phyloP scores from a whole-genome alignment of 2,888 invertebrate species.

The Pelosia muscerda region DNA sequence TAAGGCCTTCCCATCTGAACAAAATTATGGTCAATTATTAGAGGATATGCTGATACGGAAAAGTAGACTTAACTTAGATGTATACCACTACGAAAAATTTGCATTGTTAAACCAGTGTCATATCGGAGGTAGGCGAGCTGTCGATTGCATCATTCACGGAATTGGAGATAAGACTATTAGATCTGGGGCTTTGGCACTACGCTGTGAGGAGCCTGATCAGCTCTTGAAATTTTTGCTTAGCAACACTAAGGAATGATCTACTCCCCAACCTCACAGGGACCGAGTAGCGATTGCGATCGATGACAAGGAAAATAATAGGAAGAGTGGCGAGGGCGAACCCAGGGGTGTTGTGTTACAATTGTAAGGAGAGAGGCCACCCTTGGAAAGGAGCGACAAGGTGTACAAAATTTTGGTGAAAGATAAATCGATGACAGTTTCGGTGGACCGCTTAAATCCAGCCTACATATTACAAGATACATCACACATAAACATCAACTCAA shows the following conservation, averaged over 20 bases:
- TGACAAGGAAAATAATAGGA: not conserved
- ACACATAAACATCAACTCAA: too few relatives aligned
- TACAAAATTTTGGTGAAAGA: too few relatives aligned
- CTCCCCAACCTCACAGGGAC: not conserved
- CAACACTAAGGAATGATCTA: conserved; percentile 12
- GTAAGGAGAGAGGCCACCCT: conserved; percentile 21
- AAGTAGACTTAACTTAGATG: conserved; percentile 21
- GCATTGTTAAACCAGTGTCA: conserved; percentile 8
- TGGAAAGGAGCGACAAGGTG: too few relatives aligned
- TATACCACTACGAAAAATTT: conserved; percentile 17
- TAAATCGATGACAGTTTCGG: too few relatives aligned
- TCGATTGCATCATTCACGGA: conserved; percentile 35
- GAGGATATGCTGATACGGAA: conserved; percentile 42
- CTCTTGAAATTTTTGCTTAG: conserved; percentile 20
- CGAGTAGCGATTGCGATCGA: not conserved
- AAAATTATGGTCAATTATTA: conserved; percentile 42
- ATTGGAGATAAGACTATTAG: conserved; percentile 24
- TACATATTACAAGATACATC: too few relatives aligned
- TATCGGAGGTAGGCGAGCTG: conserved; percentile 24
- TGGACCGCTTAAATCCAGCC: too few relatives aligned
- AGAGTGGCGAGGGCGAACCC: not conserved
- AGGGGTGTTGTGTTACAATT: conserved; percentile 25
- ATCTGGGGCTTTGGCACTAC: not conserved
- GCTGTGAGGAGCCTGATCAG: not conserved
- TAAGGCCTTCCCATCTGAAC: conserved; percentile 44